Conservation (phyloP, 2,888 invertebrate genomes). For the Agrilus biguttatus region DNA sequence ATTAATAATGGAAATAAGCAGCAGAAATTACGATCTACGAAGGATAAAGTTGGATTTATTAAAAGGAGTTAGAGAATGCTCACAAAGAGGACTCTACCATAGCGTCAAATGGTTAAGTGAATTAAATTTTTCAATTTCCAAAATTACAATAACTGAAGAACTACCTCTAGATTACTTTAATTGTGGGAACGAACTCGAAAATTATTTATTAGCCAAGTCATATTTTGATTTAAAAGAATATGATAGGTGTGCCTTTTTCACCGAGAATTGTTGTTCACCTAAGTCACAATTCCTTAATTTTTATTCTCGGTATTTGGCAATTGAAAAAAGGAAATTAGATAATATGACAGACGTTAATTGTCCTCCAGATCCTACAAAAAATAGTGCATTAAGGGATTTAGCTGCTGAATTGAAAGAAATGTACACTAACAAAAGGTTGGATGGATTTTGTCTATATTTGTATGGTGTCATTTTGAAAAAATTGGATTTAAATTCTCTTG, state of each 20-base stretch:
- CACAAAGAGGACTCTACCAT: constrained; percentile 63
- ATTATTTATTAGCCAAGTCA: constrained; percentile 66
- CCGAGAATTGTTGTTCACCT: constrained; percentile 51
- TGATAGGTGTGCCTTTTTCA: constrained; percentile 71
- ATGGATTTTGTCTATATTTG: constrained; percentile 78
- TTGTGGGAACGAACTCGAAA: constrained; percentile 49
- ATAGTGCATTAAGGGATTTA: constrained; percentile 39
- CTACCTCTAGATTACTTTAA: constrained; percentile 32
- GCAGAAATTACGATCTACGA: constrained; percentile 35
- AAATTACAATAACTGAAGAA: constrained; percentile 46
- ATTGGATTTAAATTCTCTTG: constrained; percentile 63
- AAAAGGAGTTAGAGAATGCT: constrained; percentile 55
- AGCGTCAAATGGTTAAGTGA: constrained; percentile 83
- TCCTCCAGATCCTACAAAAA: constrained; percentile 41
- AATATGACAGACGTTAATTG: constrained; percentile 49
- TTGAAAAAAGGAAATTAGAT: constrained; percentile 80
- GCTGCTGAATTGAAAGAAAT: constrained; percentile 42
- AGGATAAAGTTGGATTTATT: constrained; percentile 51
- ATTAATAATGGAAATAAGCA: constrained; percentile 6
- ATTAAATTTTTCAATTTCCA: constrained; percentile 60
- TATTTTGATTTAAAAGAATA: constrained; percentile 88
- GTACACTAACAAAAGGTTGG: constrained; percentile 47
- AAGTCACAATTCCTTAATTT: constrained; percentile 71
- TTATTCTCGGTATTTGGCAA: constrained; percentile 76
- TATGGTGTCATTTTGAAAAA: constrained; percentile 86